Evolutionary conservation across 2,113 vertebrate genomes (phyloP).

Genomic region (Gallinago media): DNA sequence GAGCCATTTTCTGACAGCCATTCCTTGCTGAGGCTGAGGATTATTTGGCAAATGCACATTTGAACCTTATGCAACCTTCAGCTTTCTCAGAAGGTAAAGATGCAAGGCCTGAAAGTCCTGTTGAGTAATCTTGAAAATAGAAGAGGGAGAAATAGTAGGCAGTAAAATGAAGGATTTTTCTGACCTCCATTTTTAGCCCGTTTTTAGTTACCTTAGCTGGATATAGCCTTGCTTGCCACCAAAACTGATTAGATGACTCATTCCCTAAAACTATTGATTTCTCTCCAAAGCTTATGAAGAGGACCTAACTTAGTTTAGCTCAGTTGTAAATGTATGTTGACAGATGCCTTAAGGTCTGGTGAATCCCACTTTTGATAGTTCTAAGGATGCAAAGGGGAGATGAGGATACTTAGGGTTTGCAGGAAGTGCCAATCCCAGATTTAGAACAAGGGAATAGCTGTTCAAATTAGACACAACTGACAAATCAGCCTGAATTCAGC

Average conservation of each 20-base stretch:
- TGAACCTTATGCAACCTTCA: neutral
- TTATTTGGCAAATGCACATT: neutral
- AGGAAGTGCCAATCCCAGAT: constrained; percentile 20
- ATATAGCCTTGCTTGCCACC: neutral
- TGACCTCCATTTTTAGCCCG: neutral
- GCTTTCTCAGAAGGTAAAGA: neutral
- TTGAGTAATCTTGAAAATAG: neutral
- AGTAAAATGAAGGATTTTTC: neutral
- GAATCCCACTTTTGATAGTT: constrained; percentile 32
- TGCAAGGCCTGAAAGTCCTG: neutral
- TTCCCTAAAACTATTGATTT: constrained; percentile 9
- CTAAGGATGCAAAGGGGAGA: constrained; percentile 21
- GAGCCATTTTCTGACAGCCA: neutral
- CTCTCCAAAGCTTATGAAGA: neutral
- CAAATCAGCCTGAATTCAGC: constrained; percentile 45
- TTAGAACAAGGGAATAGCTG: constrained; percentile 34
- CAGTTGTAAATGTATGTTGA: constrained; percentile 31
- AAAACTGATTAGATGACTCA: neutral
- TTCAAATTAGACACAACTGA: constrained; percentile 31
- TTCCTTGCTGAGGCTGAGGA: neutral
- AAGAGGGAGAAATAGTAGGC: neutral
- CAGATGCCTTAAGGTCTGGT: constrained; percentile 49
- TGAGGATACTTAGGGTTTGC: constrained; percentile 29
- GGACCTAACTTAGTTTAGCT: neutral
- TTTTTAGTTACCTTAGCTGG: neutral